A percentile compares a stretch with the other conserved stretches of the same genome.
phyloP scores from a whole-genome alignment of 2,797 vertebrate species.

The Syndactyla subalaris region DNA sequence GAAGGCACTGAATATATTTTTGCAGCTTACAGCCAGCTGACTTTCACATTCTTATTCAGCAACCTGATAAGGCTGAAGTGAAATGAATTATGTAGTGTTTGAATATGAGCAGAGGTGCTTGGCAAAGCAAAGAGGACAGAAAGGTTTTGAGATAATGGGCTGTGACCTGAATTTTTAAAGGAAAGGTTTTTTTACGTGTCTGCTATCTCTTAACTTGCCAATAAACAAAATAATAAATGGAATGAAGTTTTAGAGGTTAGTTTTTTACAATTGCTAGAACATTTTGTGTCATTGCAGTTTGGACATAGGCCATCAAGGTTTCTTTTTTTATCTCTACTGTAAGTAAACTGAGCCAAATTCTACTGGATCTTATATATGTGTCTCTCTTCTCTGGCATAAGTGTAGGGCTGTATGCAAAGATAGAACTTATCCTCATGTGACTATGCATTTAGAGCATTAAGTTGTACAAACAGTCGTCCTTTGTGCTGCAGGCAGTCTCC shows the following conservation, averaged over 20 bases:
- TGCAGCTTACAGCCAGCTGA: constrained; percentile 13
- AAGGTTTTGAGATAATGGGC: background rate
- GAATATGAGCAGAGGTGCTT: constrained; percentile 17
- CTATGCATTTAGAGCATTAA: background rate
- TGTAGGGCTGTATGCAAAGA: background rate
- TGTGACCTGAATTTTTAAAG: constrained; percentile 4
- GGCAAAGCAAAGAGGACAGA: background rate
- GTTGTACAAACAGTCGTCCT: background rate
- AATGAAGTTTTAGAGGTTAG: background rate
- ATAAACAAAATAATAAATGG: constrained; percentile 4
- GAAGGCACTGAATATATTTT: constrained; percentile 19
- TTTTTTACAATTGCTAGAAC: background rate
- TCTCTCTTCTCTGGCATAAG: background rate
- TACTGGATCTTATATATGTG: background rate
- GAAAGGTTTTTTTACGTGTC: background rate
- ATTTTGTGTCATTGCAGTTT: background rate
- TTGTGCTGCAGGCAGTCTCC: background rate
- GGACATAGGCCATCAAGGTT: background rate
- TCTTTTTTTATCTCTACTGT: constrained; percentile 9
- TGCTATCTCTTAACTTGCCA: background rate
- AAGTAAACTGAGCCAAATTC: constrained; percentile 7
- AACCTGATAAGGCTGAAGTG: background rate
- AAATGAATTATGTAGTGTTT: constrained; percentile 49
- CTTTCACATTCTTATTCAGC: constrained; percentile 47
- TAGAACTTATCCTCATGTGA: background rate